Percentiles rank a stretch among this genome's conserved stretches.
Conservation (phyloP, 2,797 vertebrate species). For the Tympanoctomys barrerae region DNA sequence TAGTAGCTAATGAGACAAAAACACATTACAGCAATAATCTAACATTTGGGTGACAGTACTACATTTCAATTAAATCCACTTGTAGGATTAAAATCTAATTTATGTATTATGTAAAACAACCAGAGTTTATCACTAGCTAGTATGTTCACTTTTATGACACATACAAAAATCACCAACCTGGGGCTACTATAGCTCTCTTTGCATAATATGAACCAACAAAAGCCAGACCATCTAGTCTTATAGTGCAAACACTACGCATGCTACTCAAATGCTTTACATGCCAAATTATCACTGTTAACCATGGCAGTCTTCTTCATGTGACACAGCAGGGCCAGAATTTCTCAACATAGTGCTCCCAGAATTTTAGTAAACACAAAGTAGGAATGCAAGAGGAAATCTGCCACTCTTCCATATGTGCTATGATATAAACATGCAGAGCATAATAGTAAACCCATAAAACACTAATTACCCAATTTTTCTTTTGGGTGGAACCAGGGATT, state of each 20-base stretch:
- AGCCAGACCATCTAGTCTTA: slow-evolving; percentile 1
- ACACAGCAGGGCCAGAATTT: slow-evolving; percentile 3
- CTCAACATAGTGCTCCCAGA: neutral
- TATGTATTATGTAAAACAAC: slow-evolving; percentile 25
- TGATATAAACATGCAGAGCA: slow-evolving; percentile 26
- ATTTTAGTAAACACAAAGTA: neutral
- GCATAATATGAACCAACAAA: slow-evolving; percentile 18
- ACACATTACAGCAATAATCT: neutral
- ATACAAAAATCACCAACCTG: slow-evolving; percentile 37
- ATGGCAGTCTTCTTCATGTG: neutral
- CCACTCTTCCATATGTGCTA: neutral
- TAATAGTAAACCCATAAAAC: neutral
- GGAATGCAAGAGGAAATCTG: neutral
- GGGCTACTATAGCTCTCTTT: slow-evolving; percentile 7
- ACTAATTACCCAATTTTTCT: neutral
- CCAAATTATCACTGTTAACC: neutral
- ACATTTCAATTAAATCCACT: slow-evolving; percentile 38
- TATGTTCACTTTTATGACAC: neutral
- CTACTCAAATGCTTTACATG: neutral
- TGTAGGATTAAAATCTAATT: slow-evolving; percentile 41
- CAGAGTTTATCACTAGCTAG: neutral
- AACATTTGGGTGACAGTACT: slow-evolving; percentile 35
- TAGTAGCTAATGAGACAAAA: slow-evolving; percentile 38
- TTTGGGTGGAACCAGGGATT: too few relatives aligned
- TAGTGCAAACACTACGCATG: neutral